Conservation (phyloP, 2,888 invertebrate species). For the Galerucella calmariensis region DNA sequence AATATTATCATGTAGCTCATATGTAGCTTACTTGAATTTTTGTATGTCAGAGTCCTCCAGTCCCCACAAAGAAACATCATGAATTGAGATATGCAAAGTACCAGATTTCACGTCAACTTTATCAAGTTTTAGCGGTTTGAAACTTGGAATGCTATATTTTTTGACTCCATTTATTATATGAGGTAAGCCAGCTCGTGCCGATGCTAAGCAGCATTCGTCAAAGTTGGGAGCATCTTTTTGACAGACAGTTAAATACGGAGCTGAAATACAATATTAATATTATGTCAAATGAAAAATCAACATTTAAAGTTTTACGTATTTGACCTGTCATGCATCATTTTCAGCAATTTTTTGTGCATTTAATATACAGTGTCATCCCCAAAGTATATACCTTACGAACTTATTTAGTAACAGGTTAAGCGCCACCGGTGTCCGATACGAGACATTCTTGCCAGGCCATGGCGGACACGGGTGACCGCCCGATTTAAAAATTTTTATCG, state of each 20-base stretch:
- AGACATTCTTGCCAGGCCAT: too few species aligned
- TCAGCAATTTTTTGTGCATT: too few species aligned
- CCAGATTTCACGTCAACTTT: constrained; percentile 46
- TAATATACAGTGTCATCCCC: too few species aligned
- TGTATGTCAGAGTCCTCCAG: constrained; percentile 45
- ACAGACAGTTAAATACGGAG: constrained; percentile 34
- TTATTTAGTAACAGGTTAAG: too few species aligned
- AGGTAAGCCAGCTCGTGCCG: constrained; percentile 30
- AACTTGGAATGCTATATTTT: constrained; percentile 50
- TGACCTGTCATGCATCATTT: too few species aligned
- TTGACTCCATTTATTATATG: constrained; percentile 45
- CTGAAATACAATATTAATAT: constrained; percentile 24
- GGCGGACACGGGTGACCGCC: too few species aligned
- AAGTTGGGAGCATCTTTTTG: constrained; percentile 32
- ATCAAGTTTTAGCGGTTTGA: constrained; percentile 51
- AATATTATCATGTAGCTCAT: background rate
- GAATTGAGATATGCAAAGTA: constrained; percentile 45
- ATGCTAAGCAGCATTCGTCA: constrained; percentile 25
- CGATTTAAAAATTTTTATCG: too few species aligned
- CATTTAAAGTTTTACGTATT: too few species aligned
- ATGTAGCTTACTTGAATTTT: constrained; percentile 44
- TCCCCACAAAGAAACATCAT: constrained; percentile 46
- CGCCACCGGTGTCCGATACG: too few species aligned
- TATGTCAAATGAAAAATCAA: too few species aligned
- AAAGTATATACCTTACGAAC: too few species aligned